These are phyloP conservation scores for Calvadosia cruxmelitensis DNA, from an alignment of 30 jellyfish, hydroid and myxozoan genomes.

Conservation along the genomic window DNA sequence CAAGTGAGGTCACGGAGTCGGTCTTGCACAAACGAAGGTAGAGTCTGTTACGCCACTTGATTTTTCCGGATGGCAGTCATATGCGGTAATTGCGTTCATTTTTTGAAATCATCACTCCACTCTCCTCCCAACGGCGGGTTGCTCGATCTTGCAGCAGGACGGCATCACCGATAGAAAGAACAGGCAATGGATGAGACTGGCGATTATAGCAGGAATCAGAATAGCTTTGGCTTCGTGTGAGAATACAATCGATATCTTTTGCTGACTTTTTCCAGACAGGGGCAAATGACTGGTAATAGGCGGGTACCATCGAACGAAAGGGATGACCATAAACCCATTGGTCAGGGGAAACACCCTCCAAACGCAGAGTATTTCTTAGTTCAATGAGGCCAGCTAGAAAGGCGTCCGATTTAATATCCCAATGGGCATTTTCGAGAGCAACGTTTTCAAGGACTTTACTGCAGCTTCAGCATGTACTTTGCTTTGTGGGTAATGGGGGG, in stretches of 20 bases:
- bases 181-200: no score
- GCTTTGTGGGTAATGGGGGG: neutral
- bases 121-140: no score
- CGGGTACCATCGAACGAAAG: neutral
- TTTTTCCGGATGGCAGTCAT: no score
- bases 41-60: no score
- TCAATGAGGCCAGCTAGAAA: neutral
- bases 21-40: no score
- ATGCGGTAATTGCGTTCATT: no score
- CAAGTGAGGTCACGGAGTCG: no score
- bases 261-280: neutral
- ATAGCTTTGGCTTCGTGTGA: no score
- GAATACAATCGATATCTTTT: neutral
- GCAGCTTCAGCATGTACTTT: neutral
- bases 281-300: neutral
- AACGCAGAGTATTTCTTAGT: neutral
- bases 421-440: neutral
- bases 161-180: no score
- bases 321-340: neutral
- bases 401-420: neutral
- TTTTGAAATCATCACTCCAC: no score
- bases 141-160: no score
- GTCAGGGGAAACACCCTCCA: neutral
- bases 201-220: no score
- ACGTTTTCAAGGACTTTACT: neutral